Percentiles rank a stretch among this genome's conserved stretches.
phyloP scores from a whole-genome alignment of 2,888 invertebrate genomes.

The Plebejus melissa region DNA sequence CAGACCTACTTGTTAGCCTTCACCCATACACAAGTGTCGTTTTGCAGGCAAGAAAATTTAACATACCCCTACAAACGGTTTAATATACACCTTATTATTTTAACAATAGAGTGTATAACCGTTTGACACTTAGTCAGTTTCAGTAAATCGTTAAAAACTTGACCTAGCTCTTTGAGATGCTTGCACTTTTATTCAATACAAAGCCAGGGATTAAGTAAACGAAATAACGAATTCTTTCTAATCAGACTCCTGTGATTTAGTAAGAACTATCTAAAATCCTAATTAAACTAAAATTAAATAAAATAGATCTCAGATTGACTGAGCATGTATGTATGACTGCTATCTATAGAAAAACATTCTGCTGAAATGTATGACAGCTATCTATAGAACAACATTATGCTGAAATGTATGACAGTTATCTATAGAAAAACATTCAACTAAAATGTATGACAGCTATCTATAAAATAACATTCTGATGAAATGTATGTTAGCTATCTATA shows the following conservation, averaged over 20 bases:
- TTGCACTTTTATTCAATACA: constrained; percentile 21
- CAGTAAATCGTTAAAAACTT: constrained; percentile 27
- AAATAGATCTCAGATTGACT: too few relatives aligned
- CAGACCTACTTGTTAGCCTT: constrained; percentile 25
- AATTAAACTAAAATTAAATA: too few relatives aligned
- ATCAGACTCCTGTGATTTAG: background rate
- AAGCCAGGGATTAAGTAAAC: background rate
- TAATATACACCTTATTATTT: background rate
- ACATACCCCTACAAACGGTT: background rate
- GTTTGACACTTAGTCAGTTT: background rate
- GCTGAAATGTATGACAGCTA: too few relatives aligned
- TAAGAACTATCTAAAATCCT: too few relatives aligned
- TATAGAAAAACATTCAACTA: too few relatives aligned
- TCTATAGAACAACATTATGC: too few relatives aligned
- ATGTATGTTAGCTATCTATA: too few relatives aligned
- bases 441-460: too few relatives aligned
- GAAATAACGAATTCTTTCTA: constrained; percentile 15
- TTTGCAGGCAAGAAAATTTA: constrained; percentile 25
- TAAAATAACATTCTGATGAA: too few relatives aligned
- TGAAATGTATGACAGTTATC: too few relatives aligned
- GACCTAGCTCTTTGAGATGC: constrained; percentile 20
- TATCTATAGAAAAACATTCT: too few relatives aligned
- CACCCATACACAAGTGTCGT: constrained; percentile 18
- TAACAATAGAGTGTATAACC: background rate
- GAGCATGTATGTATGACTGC: too few relatives aligned